Percentiles rank a stretch among this genome's conserved stretches.
phyloP scores from a whole-genome alignment of 2,113 vertebrate species.

The Turnix velox region DNA sequence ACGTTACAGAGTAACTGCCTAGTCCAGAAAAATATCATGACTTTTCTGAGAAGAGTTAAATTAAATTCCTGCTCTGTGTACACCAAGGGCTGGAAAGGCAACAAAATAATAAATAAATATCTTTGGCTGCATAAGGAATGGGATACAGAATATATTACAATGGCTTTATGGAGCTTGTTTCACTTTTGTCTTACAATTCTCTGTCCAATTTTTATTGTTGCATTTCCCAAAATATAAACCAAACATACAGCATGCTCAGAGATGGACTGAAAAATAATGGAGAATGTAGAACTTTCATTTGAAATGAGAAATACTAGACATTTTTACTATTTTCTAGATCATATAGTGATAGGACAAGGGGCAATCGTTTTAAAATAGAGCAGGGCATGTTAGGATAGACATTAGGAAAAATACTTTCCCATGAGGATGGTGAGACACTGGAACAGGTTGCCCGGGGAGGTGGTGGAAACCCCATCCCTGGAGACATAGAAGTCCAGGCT shows the following conservation, averaged over 20 bases:
- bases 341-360: no score
- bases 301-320: not conserved
- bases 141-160: not conserved
- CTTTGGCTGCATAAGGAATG: not conserved
- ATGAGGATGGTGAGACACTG: no score
- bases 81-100: not conserved
- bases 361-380: no score
- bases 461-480: no score
- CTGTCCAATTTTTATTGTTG: not conserved
- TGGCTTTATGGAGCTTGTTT: not conserved
- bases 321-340: no score
- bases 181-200: not conserved
- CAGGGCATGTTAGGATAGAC: no score
- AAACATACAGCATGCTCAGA: not conserved
- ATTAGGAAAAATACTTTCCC: no score
- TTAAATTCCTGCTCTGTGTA: not conserved
- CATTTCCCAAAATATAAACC: not conserved
- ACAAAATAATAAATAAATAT: not conserved
- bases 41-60: not conserved
- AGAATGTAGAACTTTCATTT: not conserved
- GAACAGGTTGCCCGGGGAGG: no score
- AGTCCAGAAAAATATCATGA: not conserved
- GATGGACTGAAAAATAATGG: not conserved
- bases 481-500: no score
- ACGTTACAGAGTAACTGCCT: not conserved